Evolutionary conservation across 2,113 vertebrate species (phyloP).

Genomic region (Ardeotis arabs): DNA sequence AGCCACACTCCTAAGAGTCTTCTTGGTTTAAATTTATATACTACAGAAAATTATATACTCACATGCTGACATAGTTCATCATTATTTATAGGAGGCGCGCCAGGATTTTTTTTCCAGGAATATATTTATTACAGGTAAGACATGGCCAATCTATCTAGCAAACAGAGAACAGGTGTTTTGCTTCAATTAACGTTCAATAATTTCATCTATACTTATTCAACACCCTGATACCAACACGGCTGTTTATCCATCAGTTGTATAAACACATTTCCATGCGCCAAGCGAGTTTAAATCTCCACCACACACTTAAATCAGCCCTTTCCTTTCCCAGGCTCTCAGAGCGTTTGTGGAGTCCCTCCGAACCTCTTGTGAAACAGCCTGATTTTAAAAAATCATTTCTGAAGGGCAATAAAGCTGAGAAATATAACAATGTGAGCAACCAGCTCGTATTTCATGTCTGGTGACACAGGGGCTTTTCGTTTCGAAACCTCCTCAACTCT

Average conservation of each 20-base stretch:
- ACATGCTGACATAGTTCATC: conserved; percentile 55
- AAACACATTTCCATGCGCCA: conserved; percentile 16
- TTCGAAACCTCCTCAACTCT: not conserved
- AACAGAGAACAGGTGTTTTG: conserved; percentile 76
- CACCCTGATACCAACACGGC: not conserved
- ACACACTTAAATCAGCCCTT: conserved; percentile 24
- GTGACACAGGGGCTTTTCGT: conserved; percentile 49
- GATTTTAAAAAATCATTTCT: conserved; percentile 74
- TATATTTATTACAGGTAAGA: conserved; percentile 75
- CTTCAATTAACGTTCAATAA: conserved; percentile 65
- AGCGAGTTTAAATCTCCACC: not conserved
- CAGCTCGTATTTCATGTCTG: conserved; percentile 60
- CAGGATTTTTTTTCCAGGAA: conserved; percentile 13
- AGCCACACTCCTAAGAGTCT: conserved; percentile 23
- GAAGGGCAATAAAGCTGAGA: conserved; percentile 73
- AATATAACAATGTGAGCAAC: conserved; percentile 58
- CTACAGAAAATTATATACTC: conserved; percentile 71
- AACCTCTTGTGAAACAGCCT: conserved; percentile 8
- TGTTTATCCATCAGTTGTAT: conserved; percentile 53
- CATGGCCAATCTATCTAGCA: conserved; percentile 30
- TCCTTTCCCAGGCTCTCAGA: not conserved
- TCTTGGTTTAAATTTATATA: conserved; percentile 75
- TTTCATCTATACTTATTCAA: conserved; percentile 45
- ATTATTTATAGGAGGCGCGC: conserved; percentile 72
- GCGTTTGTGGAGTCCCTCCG: not conserved